Conservation (phyloP, 2,888 invertebrate genomes). For the Ellobium chinense region DNA sequence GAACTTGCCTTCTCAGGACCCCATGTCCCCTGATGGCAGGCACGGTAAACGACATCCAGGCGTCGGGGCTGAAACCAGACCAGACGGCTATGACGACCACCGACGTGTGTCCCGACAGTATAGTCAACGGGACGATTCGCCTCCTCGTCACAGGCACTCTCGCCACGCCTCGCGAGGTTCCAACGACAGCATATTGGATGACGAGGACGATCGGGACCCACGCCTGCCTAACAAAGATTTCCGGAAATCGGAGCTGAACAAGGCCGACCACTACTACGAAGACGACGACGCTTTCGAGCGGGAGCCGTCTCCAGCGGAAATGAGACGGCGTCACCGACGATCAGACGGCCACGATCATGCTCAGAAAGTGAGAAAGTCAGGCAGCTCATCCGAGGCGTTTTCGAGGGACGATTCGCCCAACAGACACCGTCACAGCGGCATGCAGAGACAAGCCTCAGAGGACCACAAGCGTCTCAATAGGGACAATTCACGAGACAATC, state of each 20-base stretch:
- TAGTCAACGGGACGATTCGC: conserved; percentile 48
- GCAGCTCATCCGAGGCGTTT: conserved; percentile 68
- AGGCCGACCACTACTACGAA: conserved; percentile 76
- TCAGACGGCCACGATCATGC: conserved; percentile 39
- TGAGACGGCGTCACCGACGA: conserved; percentile 35
- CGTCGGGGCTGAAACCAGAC: conserved; percentile 49
- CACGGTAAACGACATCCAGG: conserved; percentile 46
- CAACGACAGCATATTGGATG: conserved; percentile 66
- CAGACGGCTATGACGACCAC: conserved; percentile 49
- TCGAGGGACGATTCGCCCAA: conserved; percentile 69
- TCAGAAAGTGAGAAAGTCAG: conserved; percentile 60
- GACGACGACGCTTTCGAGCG: conserved; percentile 48
- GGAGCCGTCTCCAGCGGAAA: conserved; percentile 43
- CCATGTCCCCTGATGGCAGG: conserved; percentile 48
- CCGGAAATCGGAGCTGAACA: conserved; percentile 87
- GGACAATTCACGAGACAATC: conserved; percentile 65
- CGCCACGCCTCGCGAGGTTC: conserved; percentile 61
- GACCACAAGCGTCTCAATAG: conserved; percentile 53
- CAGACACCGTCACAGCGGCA: conserved; percentile 50
- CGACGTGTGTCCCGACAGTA: conserved; percentile 19
- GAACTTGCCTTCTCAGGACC: conserved; percentile 63
- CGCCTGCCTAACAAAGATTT: conserved; percentile 84
- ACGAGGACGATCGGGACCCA: conserved; percentile 56
- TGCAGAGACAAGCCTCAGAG: conserved; percentile 55
- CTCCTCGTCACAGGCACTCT: conserved; percentile 41